A percentile compares a stretch with the other conserved stretches of the same genome.
phyloP scores from a whole-genome alignment of 2,888 invertebrate genomes.

The Horisme vitalbata region DNA sequence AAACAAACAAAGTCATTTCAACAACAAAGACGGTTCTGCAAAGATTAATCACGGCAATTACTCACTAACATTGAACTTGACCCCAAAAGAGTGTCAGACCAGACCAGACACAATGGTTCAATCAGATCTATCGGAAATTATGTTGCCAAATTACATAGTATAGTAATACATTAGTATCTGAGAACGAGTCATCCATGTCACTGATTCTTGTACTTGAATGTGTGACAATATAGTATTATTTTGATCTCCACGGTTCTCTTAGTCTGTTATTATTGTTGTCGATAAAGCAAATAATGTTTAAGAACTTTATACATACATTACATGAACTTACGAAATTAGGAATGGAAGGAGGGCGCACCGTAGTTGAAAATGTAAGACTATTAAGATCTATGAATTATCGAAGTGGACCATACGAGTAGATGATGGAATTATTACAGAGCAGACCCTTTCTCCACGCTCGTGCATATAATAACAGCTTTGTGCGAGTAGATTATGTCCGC shows the following conservation, averaged over 20 bases:
- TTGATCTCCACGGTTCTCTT: background rate
- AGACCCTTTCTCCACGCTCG: slow-evolving; percentile 23
- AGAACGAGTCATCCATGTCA: slow-evolving; percentile 1
- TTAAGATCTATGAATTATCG: background rate
- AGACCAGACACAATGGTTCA: slow-evolving; percentile 9
- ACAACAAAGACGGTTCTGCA: background rate
- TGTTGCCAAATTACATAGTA: background rate
- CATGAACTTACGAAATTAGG: no score
- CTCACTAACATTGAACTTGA: slow-evolving; percentile 18
- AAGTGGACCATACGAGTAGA: background rate
- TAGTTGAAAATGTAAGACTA: background rate
- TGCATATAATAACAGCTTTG: slow-evolving; percentile 22
- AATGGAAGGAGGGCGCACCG: background rate
- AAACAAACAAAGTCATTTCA: no score
- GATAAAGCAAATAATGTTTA: background rate
- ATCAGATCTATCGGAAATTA: slow-evolving; percentile 5
- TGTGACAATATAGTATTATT: background rate
- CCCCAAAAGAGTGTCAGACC: slow-evolving; percentile 3
- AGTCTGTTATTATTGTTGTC: no score
- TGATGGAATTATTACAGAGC: slow-evolving; percentile 4
- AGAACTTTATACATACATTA: no score
- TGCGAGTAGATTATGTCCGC: slow-evolving; percentile 44
- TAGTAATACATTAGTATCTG: background rate
- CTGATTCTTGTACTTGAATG: background rate
- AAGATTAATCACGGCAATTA: slow-evolving; percentile 10